These are phyloP conservation scores for Psittacara wagleri DNA, from an alignment of 2,113 vertebrate species.

Conservation along the genomic window DNA sequence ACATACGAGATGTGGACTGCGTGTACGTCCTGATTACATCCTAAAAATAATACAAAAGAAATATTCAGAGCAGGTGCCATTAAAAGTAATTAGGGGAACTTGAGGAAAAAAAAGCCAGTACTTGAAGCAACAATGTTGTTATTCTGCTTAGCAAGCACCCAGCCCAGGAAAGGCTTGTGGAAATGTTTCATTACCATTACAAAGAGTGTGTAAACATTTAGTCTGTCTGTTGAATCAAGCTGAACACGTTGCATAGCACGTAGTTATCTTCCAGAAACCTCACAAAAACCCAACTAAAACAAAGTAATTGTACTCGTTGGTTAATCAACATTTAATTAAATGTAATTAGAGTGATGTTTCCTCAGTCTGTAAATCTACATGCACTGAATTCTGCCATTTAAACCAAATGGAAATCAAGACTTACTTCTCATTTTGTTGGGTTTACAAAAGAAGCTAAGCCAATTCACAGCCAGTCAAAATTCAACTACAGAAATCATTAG, in stretches of 20 bases:
- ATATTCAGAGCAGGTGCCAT: not conserved
- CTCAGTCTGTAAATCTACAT: not conserved
- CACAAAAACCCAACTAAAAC: not conserved
- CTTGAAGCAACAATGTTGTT: not conserved
- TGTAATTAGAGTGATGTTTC: not conserved
- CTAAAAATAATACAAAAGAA: slow-evolving; percentile 18
- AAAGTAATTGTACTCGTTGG: not conserved
- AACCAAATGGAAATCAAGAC: not conserved
- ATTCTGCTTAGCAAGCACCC: not conserved
- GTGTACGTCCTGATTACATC: slow-evolving; percentile 61
- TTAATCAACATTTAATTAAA: not conserved
- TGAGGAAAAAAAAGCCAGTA: not conserved
- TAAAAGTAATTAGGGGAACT: not conserved
- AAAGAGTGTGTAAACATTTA: not conserved
- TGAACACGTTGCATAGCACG: not conserved
- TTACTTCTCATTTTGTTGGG: not conserved
- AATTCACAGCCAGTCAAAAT: not conserved
- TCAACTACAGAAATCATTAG: not conserved
- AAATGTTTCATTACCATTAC: not conserved
- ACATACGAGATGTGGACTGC: slow-evolving; percentile 4
- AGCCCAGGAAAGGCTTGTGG: not conserved
- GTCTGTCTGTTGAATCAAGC: not conserved
- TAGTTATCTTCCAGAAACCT: not conserved
- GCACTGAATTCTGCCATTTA: not conserved
- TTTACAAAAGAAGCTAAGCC: not conserved